Percentiles rank a stretch among this genome's conserved stretches.
phyloP scores from a whole-genome alignment of 2,113 vertebrate species.

The Ondatra zibethicus region DNA sequence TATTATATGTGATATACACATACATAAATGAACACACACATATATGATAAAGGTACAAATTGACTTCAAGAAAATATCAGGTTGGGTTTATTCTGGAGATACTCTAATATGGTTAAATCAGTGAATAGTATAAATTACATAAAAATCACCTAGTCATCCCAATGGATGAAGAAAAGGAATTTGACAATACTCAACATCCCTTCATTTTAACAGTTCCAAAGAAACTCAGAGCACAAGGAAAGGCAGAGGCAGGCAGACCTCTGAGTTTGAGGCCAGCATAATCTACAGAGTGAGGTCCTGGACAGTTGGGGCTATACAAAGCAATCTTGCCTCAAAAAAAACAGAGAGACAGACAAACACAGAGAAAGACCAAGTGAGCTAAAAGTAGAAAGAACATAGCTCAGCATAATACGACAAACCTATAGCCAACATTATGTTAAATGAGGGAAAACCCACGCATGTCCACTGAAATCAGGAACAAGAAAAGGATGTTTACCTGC shows the following conservation, averaged over 20 bases:
- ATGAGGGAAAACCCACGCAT: no score
- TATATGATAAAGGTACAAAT: neutral
- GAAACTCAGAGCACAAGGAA: neutral
- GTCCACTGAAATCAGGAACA: neutral
- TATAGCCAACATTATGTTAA: neutral
- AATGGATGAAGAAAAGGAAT: neutral
- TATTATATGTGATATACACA: neutral
- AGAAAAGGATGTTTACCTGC: neutral
- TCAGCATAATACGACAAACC: neutral
- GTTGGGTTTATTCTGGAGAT: neutral
- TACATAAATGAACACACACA: neutral
- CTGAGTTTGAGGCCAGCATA: neutral
- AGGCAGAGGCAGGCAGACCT: neutral
- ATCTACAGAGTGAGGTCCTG: neutral
- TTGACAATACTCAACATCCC: neutral
- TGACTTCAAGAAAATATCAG: neutral
- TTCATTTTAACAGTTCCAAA: neutral
- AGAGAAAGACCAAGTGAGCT: neutral
- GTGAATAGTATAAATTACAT: neutral
- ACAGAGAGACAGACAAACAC: neutral
- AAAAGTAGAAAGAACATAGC: neutral
- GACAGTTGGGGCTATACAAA: neutral
- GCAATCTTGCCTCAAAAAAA: neutral
- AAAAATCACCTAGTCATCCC: neutral
- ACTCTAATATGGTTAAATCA: neutral